Base-by-base conservation (phyloP, 2,113 vertebrate genomes). In the Alosa alosa region DNA sequence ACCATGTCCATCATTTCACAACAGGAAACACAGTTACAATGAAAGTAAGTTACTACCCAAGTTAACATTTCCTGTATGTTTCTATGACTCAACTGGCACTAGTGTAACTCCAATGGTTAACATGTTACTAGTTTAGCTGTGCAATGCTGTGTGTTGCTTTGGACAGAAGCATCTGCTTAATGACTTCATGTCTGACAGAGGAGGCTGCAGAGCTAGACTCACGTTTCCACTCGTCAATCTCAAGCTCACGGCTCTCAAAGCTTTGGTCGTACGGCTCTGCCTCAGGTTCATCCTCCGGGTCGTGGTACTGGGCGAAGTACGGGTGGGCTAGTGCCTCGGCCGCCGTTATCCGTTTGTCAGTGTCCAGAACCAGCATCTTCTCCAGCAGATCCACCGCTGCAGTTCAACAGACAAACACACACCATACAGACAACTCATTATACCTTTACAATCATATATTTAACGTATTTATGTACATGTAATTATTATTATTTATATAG, bases 211-310 rank as follows among this genome's bases (percentile, higher is more conserved):
- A 7, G 10, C 20, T 17, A 4, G 1, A 95, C 97, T 89, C 93
- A 99, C 98, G 96, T 96, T 98, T 99, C 98, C 98, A 99, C 88
- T 99, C 98, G 17, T 99, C 97, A 44, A 99, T 99, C 78, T 96
- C 96, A 46, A 99, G 96, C 78, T 99, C 98, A 47, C 96, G 95
- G 91, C 97, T 99, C 92, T 99, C 98, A 85, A 99, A 99, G 82
- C 97, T 99, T 96, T 99, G 98, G 93, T 99, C 98, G 0, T 98
- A 99, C 9, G 97, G 97, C 5, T 98, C 97, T 0, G 98, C 98
- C 90, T 98, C 97, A 0, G 98, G 98, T 84, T 99, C 98, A 1
- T 99, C 98, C 0, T 99, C 98, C 0, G 98, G 97, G 91, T 99
- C 98, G 0, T 99, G 98, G 89, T 99, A 99, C 90, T 99, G 98